Conservation (phyloP, 2,888 invertebrate genomes). For the Xylota sylvarum region DNA sequence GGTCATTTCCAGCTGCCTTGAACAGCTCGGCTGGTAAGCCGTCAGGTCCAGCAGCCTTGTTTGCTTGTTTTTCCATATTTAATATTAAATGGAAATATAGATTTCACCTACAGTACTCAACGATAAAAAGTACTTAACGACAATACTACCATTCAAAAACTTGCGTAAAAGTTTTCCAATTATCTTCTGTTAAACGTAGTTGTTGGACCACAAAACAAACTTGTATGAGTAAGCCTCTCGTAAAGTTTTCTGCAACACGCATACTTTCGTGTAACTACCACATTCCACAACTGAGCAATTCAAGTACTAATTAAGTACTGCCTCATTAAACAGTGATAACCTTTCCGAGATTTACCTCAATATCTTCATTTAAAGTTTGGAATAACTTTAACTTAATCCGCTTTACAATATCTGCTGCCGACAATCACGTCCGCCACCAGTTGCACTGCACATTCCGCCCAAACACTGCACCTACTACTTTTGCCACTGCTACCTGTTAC, state of each 20-base stretch:
- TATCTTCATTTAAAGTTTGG: slow-evolving; percentile 39
- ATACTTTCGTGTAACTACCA: neutral
- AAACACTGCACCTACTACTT: slow-evolving; percentile 1
- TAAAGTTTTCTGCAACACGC: neutral
- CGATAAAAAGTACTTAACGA: too few relatives aligned
- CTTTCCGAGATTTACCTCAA: slow-evolving; percentile 16
- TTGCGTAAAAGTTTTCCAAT: too few relatives aligned
- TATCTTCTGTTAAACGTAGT: too few relatives aligned
- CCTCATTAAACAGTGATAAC: slow-evolving; percentile 31
- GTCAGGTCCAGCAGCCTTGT: too few relatives aligned
- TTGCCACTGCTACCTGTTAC: slow-evolving; percentile 33
- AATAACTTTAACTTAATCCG: slow-evolving; percentile 37
- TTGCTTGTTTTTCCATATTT: too few relatives aligned
- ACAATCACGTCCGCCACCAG: slow-evolving; percentile 19
- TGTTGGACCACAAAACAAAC: neutral
- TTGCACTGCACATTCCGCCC: slow-evolving; percentile 16
- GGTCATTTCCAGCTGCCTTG: too few relatives aligned
- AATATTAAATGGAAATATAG: too few relatives aligned
- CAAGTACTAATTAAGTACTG: slow-evolving; percentile 22
- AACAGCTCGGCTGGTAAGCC: too few relatives aligned
- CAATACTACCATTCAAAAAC: too few relatives aligned
- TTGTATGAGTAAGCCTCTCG: too few relatives aligned
- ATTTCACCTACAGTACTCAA: too few relatives aligned
- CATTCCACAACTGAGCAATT: slow-evolving; percentile 11
- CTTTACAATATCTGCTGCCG: slow-evolving; percentile 14